A percentile compares a stretch with the other conserved stretches of the same genome.
Evolutionary conservation across 2,888 invertebrate species (phyloP).

Genomic region (Galerucella pusilla): DNA sequence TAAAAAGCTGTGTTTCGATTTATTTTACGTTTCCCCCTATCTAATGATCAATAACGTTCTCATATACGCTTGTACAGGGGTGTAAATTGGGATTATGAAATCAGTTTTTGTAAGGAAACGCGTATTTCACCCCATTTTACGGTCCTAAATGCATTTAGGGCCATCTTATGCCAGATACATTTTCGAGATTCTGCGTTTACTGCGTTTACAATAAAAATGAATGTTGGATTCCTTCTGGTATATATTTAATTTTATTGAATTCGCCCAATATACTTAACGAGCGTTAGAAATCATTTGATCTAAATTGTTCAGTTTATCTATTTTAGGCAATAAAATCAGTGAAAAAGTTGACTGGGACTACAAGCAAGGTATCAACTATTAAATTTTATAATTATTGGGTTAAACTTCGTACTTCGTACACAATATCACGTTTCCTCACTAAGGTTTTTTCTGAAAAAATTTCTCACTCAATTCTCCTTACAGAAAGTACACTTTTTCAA

Average conservation of each 20-base stretch:
- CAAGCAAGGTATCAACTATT: too few relatives aligned
- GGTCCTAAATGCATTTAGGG: slow-evolving; percentile 21
- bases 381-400: too few relatives aligned
- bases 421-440: too few relatives aligned
- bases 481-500: too few relatives aligned
- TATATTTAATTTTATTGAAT: slow-evolving; percentile 26
- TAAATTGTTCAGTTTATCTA: slow-evolving; percentile 18
- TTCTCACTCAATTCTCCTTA: too few relatives aligned
- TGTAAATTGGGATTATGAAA: slow-evolving; percentile 29
- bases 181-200: slow-evolving; percentile 19
- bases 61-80: slow-evolving; percentile 26
- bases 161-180: slow-evolving; percentile 25
- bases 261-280: neutral
- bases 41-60: slow-evolving; percentile 24
- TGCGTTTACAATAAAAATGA: slow-evolving; percentile 18
- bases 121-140: slow-evolving; percentile 28
- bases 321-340: slow-evolving; percentile 25
- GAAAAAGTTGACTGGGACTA: neutral
- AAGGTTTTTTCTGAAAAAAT: too few relatives aligned
- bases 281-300: slow-evolving; percentile 1
- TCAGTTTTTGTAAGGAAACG: slow-evolving; percentile 25
- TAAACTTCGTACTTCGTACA: too few relatives aligned
- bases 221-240: slow-evolving; percentile 8
- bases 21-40: slow-evolving; percentile 13
- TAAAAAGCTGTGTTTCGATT: neutral